A percentile compares a stretch with the other conserved stretches of the same genome.
Conservation (phyloP, 2,797 vertebrate genomes). For the Thaleichthys pacificus region DNA sequence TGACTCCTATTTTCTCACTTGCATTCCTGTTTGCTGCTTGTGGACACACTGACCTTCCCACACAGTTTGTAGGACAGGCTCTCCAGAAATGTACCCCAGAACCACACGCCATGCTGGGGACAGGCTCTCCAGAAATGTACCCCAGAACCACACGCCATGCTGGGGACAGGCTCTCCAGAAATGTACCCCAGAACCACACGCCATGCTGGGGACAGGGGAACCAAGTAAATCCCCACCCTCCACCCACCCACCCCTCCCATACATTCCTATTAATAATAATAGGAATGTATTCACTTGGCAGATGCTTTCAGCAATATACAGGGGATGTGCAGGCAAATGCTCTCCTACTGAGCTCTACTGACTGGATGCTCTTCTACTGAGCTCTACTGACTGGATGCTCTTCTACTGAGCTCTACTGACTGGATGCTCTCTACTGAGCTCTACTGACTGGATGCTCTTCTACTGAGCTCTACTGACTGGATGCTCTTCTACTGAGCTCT, state of each 20-base stretch:
- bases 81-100: conserved; percentile 54
- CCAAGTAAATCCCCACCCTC: conserved; percentile 8
- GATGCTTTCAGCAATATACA: too few relatives aligned
- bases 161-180: conserved; percentile 61
- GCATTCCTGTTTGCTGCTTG: conserved; percentile 59
- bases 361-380: too few relatives aligned
- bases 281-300: too few relatives aligned
- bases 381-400: too few relatives aligned
- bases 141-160: conserved; percentile 28
- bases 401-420: too few relatives aligned
- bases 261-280: too few relatives aligned
- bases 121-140: conserved; percentile 59
- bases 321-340: too few relatives aligned
- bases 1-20: conserved; percentile 49
- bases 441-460: too few relatives aligned
- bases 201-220: conserved; percentile 40
- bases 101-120: conserved; percentile 26
- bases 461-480: too few relatives aligned
- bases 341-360: too few relatives aligned
- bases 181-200: conserved; percentile 36
- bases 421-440: too few relatives aligned
- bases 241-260: conserved; percentile 38
- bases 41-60: conserved; percentile 69
- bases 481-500: too few relatives aligned
- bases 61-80: conserved; percentile 61